phyloP scores from a whole-genome alignment of 2,113 vertebrate genomes.

The Platycercus adscitus region DNA sequence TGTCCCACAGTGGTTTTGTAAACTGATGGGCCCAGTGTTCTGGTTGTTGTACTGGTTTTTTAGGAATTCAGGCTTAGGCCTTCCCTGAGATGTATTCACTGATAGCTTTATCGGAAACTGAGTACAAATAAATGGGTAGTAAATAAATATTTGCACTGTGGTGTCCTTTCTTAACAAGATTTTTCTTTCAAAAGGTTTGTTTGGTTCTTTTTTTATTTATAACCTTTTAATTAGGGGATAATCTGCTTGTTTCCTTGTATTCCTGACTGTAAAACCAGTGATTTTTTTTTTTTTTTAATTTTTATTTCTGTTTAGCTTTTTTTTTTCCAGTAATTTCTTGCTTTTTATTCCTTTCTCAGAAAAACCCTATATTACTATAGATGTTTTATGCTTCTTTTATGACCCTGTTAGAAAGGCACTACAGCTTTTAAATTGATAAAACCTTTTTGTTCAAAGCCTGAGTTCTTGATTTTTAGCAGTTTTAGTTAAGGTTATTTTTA shows the following conservation, averaged over 20 bases:
- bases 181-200: not conserved
- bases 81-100: not conserved
- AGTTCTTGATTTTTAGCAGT: not conserved
- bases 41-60: not conserved
- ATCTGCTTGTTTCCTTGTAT: not conserved
- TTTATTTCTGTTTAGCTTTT: not conserved
- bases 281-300: not conserved
- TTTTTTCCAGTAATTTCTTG: not conserved
- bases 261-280: not conserved
- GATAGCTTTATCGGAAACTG: not conserved
- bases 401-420: not conserved
- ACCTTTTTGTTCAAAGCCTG: not conserved
- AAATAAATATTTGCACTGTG: not conserved
- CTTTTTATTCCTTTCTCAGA: not conserved
- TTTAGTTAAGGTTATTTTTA: not conserved
- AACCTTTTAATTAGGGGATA: not conserved
- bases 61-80: not conserved
- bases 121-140: not conserved
- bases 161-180: not conserved
- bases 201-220: not conserved
- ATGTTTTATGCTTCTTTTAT: not conserved
- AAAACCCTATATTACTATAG: rapidly evolving
- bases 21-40: not conserved
- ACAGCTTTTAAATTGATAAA: not conserved
- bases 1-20: not conserved